Base-by-base conservation (phyloP, 2,888 invertebrate genomes). In the Xylocampa areola region DNA sequence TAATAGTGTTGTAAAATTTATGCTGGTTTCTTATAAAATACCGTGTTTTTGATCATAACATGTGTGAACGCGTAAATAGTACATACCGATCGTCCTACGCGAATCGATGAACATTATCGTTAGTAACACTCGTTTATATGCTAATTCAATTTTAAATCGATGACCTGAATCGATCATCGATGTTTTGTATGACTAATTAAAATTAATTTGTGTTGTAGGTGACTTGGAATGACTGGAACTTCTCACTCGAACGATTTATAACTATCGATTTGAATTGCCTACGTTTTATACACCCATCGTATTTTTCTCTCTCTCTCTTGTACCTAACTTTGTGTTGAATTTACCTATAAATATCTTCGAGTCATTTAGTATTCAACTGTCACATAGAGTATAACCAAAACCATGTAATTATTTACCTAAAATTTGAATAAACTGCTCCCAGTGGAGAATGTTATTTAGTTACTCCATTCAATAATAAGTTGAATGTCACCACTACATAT, bases 171-270 rank as follows among this genome's bases (percentile, higher is more conserved):
- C 65, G 55, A 62, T 63, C 41, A 62, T 63, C 29, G 48, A 60
- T 36, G 54, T 44, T 54, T 54, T 39, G 32, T 58, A 48, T 53
- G 55, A 70, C 63, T 68, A 68, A 75, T 76, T 75, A 70, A 61
- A 74, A 68, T 58, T 40, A 51, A 76, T 76, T 73, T 65, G 73
- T 73, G 59, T 54, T 40, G 23, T 59, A n/a, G n/a, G n/a, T n/a
- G n/a, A 41, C 29, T 53, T 39, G 17, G 27, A 62, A 60, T 57
- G 49, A 53, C 61, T 45, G 43, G 64, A 62, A 49, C 39, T 61
- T 43, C 60, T 64, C 53, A 29, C 40, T 54, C 36, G 39, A 21
- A 36, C 21, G 53, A 47, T 76, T 76, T 68, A 73, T 63, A 53
- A 58, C 36, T 58, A 53, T 73, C 68, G 65, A 68, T 73, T 73